These are phyloP conservation scores for Acipenser transmontanus DNA, from an alignment of 2,797 vertebrate genomes.

Conservation along the genomic window DNA sequence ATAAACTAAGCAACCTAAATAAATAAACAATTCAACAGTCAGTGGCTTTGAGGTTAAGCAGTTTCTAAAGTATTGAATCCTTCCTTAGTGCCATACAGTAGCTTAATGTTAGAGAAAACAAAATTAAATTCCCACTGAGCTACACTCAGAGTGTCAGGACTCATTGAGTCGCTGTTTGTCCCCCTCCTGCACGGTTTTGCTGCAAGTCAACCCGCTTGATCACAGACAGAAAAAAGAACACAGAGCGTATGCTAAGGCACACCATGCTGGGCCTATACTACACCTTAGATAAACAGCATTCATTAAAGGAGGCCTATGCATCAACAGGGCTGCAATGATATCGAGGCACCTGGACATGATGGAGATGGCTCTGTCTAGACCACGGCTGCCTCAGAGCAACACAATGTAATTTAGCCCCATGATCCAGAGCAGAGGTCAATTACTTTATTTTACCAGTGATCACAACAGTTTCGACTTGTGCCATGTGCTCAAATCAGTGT, in stretches of 20 bases:
- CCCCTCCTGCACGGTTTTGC: background rate
- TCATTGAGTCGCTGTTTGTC: background rate
- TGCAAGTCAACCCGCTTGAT: background rate
- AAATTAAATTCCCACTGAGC: too few species aligned
- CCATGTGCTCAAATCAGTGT: conserved; percentile 68
- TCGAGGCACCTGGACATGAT: conserved; percentile 63
- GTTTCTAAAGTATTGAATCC: too few species aligned
- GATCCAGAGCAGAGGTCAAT: conserved; percentile 70
- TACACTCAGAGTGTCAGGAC: too few species aligned
- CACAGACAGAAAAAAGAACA: background rate
- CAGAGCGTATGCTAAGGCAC: background rate
- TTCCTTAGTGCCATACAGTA: too few species aligned
- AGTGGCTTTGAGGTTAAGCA: too few species aligned
- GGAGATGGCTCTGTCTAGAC: conserved; percentile 57
- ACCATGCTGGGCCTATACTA: conserved; percentile 55
- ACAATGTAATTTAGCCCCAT: conserved; percentile 69
- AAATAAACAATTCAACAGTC: too few species aligned
- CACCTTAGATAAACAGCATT: conserved; percentile 47
- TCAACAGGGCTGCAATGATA: conserved; percentile 54
- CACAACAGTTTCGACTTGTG: conserved; percentile 67
- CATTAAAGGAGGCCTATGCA: conserved; percentile 56
- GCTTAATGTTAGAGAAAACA: too few species aligned
- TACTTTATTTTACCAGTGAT: conserved; percentile 77
- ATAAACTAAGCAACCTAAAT: too few species aligned
- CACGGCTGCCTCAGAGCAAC: conserved; percentile 64